Conservation (phyloP, 1,140 invertebrate genomes). For the Drosophila ananassae region DNA sequence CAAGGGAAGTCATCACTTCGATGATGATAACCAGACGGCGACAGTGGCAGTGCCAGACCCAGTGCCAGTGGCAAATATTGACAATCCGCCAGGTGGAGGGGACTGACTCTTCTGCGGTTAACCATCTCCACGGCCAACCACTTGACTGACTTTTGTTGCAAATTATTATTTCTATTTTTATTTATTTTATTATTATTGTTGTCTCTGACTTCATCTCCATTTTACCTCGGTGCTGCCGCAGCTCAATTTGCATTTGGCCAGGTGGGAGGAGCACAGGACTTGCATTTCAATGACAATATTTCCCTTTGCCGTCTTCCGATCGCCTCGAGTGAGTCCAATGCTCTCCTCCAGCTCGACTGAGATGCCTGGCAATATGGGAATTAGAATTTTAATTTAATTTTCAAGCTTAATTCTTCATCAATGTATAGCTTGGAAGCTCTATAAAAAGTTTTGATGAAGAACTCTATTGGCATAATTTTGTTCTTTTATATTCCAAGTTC, state of each 20-base stretch:
- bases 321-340: slow-evolving; percentile 59
- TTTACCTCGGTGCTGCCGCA: background rate
- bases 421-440: background rate
- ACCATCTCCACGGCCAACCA: slow-evolving; percentile 46
- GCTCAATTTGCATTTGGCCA: slow-evolving; percentile 62
- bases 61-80: slow-evolving; percentile 63
- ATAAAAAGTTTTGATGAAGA: background rate
- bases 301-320: slow-evolving; percentile 50
- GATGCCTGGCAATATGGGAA: slow-evolving; percentile 32
- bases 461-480: background rate
- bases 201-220: background rate
- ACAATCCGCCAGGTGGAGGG: slow-evolving; percentile 48
- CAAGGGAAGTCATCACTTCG: slow-evolving; percentile 45
- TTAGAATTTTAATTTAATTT: slow-evolving; percentile 37
- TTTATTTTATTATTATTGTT: slow-evolving; percentile 54
- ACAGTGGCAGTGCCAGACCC: slow-evolving; percentile 22
- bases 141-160: slow-evolving; percentile 80
- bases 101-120: slow-evolving; percentile 37
- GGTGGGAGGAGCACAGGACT: slow-evolving; percentile 50
- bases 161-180: slow-evolving; percentile 64
- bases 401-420: background rate
- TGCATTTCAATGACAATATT: slow-evolving; percentile 80
- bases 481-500: background rate
- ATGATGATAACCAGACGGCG: slow-evolving; percentile 37
- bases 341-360: slow-evolving; percentile 25